Conservation (phyloP, 2,888 invertebrate genomes). For the Neria commutata region DNA sequence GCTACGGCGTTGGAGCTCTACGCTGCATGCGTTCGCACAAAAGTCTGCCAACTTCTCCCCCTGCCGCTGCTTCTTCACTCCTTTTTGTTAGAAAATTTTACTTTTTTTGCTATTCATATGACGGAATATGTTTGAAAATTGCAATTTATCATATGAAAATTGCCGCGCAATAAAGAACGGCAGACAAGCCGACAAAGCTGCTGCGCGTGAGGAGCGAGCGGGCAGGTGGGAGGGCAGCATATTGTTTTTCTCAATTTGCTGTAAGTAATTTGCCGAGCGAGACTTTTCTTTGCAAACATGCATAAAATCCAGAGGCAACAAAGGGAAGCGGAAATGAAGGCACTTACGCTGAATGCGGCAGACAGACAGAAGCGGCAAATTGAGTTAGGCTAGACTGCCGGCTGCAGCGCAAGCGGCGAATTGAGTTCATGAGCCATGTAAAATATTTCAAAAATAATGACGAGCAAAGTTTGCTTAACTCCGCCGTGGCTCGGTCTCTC, state of each 20-base stretch:
- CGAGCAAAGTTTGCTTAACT: no score
- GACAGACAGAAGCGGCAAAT: background rate
- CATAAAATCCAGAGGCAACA: background rate
- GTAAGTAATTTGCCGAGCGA: background rate
- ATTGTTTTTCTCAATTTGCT: background rate
- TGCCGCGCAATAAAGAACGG: no score
- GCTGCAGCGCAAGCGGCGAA: no score
- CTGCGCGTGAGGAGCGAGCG: background rate
- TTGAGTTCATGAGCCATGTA: no score
- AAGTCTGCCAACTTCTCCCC: background rate
- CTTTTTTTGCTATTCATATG: background rate
- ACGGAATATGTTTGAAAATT: background rate
- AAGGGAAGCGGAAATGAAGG: constrained; percentile 1
- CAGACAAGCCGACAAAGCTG: background rate
- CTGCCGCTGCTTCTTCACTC: no score
- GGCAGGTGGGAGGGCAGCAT: background rate
- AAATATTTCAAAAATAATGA: no score
- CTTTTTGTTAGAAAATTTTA: background rate
- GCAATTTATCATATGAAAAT: constrained; percentile 3
- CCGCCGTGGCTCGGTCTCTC: no score
- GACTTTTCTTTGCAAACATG: background rate
- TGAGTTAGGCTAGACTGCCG: background rate
- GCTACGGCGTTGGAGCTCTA: constrained; percentile 35
- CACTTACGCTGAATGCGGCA: background rate
- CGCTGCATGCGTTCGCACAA: background rate